Percentiles rank a stretch among this genome's conserved stretches.
Evolutionary conservation across 2,113 vertebrate genomes (phyloP).

Genomic region (Apus apus): DNA sequence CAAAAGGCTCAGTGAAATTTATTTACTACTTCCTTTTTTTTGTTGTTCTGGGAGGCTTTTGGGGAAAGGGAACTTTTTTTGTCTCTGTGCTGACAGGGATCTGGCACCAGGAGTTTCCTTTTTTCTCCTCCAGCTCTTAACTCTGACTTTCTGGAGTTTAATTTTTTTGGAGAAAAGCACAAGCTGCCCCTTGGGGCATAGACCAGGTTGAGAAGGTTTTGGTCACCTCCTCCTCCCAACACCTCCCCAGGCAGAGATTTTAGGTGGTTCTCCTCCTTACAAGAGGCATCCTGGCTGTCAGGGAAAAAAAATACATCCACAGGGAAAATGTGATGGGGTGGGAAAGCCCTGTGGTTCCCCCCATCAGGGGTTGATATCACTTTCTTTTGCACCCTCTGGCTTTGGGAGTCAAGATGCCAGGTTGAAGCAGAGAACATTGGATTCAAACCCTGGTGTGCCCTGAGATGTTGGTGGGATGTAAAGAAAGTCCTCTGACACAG

Average conservation of each 20-base stretch:
- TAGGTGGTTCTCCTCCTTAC: background rate
- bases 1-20: conserved; percentile 50
- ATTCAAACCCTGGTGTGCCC: background rate
- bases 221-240: background rate
- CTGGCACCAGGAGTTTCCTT: background rate
- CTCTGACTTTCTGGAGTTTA: background rate
- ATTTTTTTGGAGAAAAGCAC: background rate
- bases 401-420: background rate
- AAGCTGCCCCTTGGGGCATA: fast-evolving
- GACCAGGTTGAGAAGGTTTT: background rate
- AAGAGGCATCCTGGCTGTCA: too few species aligned
- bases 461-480: background rate
- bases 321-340: fast-evolving
- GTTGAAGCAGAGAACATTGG: background rate
- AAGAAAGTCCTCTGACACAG: background rate
- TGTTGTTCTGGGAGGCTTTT: background rate
- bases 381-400: fast-evolving
- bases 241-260: background rate
- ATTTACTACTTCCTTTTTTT: conserved; percentile 15
- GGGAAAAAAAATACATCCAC: background rate
- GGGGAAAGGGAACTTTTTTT: background rate
- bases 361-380: fast-evolving
- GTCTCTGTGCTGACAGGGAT: background rate
- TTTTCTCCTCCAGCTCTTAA: background rate
- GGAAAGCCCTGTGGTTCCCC: background rate